Conservation (phyloP, 2,888 invertebrate genomes). For the Leptarthrus brevirostris region DNA sequence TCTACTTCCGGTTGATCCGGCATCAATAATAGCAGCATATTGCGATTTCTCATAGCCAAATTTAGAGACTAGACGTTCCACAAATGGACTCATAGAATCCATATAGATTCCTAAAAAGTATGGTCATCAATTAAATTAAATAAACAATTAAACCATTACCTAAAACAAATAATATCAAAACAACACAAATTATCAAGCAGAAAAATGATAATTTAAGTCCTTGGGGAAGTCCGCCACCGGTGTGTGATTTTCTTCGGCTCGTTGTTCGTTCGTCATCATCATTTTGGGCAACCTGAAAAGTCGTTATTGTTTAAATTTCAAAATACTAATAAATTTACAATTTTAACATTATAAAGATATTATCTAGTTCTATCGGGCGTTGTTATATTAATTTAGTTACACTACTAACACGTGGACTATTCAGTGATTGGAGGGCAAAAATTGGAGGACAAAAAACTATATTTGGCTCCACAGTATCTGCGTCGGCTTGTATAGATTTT, state of each 20-base stretch:
- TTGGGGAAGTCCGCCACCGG: conserved; percentile 57
- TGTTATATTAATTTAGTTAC: no score
- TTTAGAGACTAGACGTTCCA: conserved; percentile 79
- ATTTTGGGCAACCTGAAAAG: conserved; percentile 56
- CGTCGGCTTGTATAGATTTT: no score
- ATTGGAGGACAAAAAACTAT: no score
- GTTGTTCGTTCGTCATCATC: conserved; percentile 55
- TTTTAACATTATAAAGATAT: not conserved
- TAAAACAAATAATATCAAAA: conserved; percentile 63
- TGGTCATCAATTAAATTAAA: no score
- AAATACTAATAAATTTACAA: not conserved
- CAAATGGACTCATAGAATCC: conserved; percentile 67
- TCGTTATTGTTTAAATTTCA: not conserved
- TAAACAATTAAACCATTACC: conserved; percentile 60
- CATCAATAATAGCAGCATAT: conserved; percentile 92
- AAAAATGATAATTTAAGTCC: conserved; percentile 65
- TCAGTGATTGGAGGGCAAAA: no score
- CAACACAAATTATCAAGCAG: conserved; percentile 63
- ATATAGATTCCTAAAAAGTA: conserved; percentile 62
- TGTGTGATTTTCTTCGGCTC: conserved; percentile 59
- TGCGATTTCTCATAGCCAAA: conserved; percentile 78
- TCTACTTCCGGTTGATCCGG: conserved; percentile 92
- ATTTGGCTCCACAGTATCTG: no score
- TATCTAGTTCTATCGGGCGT: no score
- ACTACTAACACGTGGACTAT: no score